Percentiles rank a stretch among this genome's conserved stretches.
These are phyloP conservation scores for Heterodera schachtii DNA, from an alignment of 1,140 invertebrate species.

Conservation along the genomic window DNA sequence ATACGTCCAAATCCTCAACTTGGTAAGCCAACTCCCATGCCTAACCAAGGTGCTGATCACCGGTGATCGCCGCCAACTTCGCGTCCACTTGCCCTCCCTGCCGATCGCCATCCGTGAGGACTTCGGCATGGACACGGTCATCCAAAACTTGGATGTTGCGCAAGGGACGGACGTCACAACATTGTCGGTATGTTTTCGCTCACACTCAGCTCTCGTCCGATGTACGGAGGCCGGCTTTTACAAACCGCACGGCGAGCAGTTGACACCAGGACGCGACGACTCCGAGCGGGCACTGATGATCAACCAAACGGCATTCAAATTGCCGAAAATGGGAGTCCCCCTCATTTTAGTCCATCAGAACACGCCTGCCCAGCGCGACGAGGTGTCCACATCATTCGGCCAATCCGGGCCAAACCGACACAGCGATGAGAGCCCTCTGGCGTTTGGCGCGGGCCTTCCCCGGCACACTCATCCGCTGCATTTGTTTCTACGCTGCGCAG, in stretches of 20 bases:
- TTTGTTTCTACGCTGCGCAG: too few relatives aligned
- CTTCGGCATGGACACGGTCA: constrained; percentile 14
- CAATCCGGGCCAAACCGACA: too few relatives aligned
- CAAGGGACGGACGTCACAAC: not conserved
- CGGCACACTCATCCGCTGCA: too few relatives aligned
- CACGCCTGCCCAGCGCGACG: not conserved
- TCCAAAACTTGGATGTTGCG: not conserved
- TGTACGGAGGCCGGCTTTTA: constrained; percentile 5
- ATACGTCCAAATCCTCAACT: not conserved
- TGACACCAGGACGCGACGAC: not conserved
- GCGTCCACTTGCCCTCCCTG: not conserved
- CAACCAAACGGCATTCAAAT: not conserved
- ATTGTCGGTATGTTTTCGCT: not conserved
- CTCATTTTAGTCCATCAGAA: not conserved
- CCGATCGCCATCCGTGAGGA: not conserved
- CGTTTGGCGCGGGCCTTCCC: too few relatives aligned
- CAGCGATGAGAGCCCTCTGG: too few relatives aligned
- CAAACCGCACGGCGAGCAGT: not conserved
- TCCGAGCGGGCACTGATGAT: not conserved
- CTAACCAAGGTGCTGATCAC: not conserved
- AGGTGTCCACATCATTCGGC: not conserved
- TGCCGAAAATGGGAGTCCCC: not conserved
- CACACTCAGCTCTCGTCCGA: not conserved
- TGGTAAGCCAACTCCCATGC: not conserved
- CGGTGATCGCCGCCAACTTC: not conserved